These are phyloP conservation scores for Parnassius smintheus DNA, from an alignment of 2,888 invertebrate genomes.

Conservation along the genomic window DNA sequence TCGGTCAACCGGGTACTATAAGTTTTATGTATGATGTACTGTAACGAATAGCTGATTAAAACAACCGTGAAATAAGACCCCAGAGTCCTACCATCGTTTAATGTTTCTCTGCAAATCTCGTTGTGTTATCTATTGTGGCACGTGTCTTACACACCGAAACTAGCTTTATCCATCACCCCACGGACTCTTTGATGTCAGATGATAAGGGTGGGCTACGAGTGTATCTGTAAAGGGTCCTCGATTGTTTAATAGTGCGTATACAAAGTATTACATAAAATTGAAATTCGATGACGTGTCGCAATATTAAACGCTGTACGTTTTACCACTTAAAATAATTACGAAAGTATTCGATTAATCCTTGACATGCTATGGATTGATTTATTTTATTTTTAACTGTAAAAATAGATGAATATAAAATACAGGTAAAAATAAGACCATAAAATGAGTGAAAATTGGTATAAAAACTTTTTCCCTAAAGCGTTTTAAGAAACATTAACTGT, in stretches of 20 bases:
- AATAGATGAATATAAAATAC: too few relatives aligned
- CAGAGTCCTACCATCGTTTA: slow-evolving; percentile 53
- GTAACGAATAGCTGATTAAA: slow-evolving; percentile 19
- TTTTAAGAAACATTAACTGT: background rate
- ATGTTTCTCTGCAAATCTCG: slow-evolving; percentile 42
- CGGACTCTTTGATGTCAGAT: slow-evolving; percentile 66
- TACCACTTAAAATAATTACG: too few relatives aligned
- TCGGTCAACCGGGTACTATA: too few relatives aligned
- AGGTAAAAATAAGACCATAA: background rate
- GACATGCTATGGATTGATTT: too few relatives aligned
- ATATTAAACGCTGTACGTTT: too few relatives aligned
- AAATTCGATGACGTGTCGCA: slow-evolving; percentile 2
- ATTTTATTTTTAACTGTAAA: too few relatives aligned
- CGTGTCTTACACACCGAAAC: slow-evolving; percentile 62
- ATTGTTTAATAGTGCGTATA: slow-evolving; percentile 30
- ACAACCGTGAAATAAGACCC: slow-evolving; percentile 43
- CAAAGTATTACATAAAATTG: slow-evolving; percentile 15
- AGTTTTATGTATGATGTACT: background rate
- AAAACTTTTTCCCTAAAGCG: background rate
- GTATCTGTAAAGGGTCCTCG: slow-evolving; percentile 40
- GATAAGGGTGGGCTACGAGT: slow-evolving; percentile 44
- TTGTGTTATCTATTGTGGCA: slow-evolving; percentile 54
- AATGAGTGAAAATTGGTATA: background rate
- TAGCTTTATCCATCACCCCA: slow-evolving; percentile 68
- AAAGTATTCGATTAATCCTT: too few relatives aligned